Evolutionary conservation across 1,140 invertebrate genomes (phyloP).

Genomic region (Cardiocondyla obscurior): DNA sequence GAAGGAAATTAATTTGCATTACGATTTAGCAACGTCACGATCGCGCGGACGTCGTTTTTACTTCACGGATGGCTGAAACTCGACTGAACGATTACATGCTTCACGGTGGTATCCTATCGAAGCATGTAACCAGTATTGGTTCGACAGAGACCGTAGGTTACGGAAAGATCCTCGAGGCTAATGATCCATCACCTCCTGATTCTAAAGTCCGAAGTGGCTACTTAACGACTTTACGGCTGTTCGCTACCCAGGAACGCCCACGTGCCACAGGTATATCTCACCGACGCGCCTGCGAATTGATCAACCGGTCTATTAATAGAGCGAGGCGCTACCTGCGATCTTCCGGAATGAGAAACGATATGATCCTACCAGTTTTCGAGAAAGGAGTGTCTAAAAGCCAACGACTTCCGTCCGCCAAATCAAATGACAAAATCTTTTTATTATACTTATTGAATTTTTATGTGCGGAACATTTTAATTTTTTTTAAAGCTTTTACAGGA

Average conservation of each 20-base stretch:
- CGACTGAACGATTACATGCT: constrained; percentile 34
- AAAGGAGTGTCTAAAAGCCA: background rate
- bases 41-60: constrained; percentile 27
- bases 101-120: constrained; percentile 39
- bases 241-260: constrained; percentile 66
- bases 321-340: constrained; percentile 42
- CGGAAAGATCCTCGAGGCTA: constrained; percentile 60
- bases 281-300: constrained; percentile 62
- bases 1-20: constrained; percentile 24
- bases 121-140: constrained; percentile 37
- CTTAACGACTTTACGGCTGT: constrained; percentile 69
- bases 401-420: background rate
- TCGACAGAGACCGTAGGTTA: constrained; percentile 47
- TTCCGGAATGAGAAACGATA: constrained; percentile 35
- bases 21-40: constrained; percentile 38
- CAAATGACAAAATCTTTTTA: background rate
- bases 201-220: constrained; percentile 65
- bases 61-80: constrained; percentile 36
- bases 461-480: background rate
- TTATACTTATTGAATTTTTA: background rate
- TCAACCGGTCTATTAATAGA: constrained; percentile 66
- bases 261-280: constrained; percentile 57
- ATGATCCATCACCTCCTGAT: constrained; percentile 70
- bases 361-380: constrained; percentile 16
- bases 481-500: background rate